A percentile compares a stretch with the other conserved stretches of the same genome.
Evolutionary conservation across 2,888 invertebrate genomes (phyloP).

Genomic region (Hoplodrina blanda): DNA sequence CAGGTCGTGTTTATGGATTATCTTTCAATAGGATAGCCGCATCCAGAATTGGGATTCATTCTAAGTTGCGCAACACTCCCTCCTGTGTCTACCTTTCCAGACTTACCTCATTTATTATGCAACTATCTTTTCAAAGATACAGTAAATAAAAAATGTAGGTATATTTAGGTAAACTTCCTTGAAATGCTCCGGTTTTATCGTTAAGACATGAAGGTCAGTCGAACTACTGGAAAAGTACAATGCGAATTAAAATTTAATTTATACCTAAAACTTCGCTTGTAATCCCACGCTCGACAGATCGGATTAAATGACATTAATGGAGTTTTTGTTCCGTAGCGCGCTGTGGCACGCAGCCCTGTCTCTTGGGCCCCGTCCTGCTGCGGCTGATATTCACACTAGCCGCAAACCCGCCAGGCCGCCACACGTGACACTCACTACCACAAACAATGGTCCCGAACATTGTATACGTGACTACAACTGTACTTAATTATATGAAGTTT

Average conservation of each 20-base stretch:
- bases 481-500: slow-evolving; percentile 46
- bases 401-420: too few relatives aligned
- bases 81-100: not conserved
- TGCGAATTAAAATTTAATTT: slow-evolving; percentile 83
- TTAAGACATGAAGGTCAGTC: slow-evolving; percentile 81
- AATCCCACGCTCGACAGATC: slow-evolving; percentile 86
- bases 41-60: not conserved
- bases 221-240: slow-evolving; percentile 82
- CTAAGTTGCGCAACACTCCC: too few relatives aligned
- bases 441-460: slow-evolving; percentile 22
- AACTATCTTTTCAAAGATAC: slow-evolving; percentile 28
- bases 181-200: slow-evolving; percentile 78
- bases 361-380: slow-evolving; percentile 10
- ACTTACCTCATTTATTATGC: not conserved
- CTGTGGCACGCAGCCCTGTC: slow-evolving; percentile 53
- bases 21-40: not conserved
- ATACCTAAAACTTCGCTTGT: slow-evolving; percentile 82
- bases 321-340: slow-evolving; percentile 74
- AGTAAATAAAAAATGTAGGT: slow-evolving; percentile 55
- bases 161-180: slow-evolving; percentile 72
- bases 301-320: slow-evolving; percentile 83
- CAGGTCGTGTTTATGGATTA: not conserved
- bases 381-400: not conserved
- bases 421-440: slow-evolving; percentile 5
- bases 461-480: slow-evolving; percentile 40